Evolutionary conservation across 2,797 vertebrate species (phyloP).

Genomic region (Spheniscus humboldti): DNA sequence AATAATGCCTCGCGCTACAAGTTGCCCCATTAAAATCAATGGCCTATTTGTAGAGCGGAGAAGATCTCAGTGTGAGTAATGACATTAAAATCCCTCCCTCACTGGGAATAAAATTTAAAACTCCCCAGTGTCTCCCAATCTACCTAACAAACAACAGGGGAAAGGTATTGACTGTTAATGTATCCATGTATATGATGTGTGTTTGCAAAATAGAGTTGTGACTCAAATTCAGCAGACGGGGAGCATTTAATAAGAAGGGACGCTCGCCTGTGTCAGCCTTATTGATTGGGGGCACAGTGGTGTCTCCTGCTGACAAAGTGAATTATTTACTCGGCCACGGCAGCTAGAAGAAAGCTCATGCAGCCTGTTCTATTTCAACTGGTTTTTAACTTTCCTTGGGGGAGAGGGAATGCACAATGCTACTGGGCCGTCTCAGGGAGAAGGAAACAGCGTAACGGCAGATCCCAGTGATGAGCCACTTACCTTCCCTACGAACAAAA

Average conservation of each 20-base stretch:
- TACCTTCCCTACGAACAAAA: not conserved
- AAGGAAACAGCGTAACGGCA: not conserved
- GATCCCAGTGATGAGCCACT: not conserved
- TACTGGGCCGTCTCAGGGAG: not conserved
- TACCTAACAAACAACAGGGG: not conserved
- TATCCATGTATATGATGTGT: not conserved
- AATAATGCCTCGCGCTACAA: not conserved
- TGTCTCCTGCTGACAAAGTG: slow-evolving; percentile 6
- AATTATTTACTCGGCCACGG: not conserved
- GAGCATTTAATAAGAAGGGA: not conserved
- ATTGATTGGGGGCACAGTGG: not conserved
- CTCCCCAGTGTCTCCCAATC: not conserved
- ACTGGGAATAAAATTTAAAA: slow-evolving; percentile 9
- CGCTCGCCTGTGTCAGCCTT: not conserved
- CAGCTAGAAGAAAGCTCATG: not conserved
- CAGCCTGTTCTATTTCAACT: not conserved
- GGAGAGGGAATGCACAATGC: not conserved
- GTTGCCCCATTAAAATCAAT: slow-evolving; percentile 29
- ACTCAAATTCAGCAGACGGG: not conserved
- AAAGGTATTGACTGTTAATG: not conserved
- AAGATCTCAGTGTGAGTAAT: not conserved
- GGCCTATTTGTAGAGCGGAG: not conserved
- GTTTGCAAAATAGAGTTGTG: not conserved
- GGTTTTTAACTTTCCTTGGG: not conserved
- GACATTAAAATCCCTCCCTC: slow-evolving; percentile 7